These are phyloP conservation scores for Andrena fulva DNA, from an alignment of 2,888 invertebrate species.

Conservation along the genomic window DNA sequence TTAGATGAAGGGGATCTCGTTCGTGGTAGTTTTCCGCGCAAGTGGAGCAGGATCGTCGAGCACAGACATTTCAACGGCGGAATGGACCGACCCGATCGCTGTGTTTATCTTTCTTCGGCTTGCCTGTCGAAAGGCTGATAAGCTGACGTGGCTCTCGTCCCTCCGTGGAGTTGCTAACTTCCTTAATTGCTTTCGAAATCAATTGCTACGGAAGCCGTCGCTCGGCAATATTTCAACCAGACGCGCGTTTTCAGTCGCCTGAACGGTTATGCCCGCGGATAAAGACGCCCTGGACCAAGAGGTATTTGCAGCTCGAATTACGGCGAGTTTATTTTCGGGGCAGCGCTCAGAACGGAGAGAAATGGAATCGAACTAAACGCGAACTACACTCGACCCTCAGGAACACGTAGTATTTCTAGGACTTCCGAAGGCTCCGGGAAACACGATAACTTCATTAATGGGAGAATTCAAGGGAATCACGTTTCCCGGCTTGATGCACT, in stretches of 20 bases:
- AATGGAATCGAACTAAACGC: slow-evolving; percentile 25
- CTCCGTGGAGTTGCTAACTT: slow-evolving; percentile 41
- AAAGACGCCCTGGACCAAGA: not conserved
- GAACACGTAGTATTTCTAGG: slow-evolving; percentile 19
- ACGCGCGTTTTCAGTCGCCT: slow-evolving; percentile 4
- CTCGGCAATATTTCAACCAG: slow-evolving; percentile 22
- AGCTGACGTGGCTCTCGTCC: slow-evolving; percentile 28
- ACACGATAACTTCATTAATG: slow-evolving; percentile 24
- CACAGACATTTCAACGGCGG: not conserved
- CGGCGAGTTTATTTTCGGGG: slow-evolving; percentile 19
- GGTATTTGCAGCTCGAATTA: slow-evolving; percentile 14
- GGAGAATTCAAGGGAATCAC: not conserved
- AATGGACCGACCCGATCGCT: slow-evolving; percentile 17
- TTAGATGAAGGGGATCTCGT: too few species aligned
- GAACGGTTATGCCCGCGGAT: not conserved
- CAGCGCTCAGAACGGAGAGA: not conserved
- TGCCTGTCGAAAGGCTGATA: slow-evolving; percentile 41
- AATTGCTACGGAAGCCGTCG: slow-evolving; percentile 14
- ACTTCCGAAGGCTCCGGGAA: not conserved
- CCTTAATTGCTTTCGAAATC: slow-evolving; percentile 55
- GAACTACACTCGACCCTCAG: not conserved
- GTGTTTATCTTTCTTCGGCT: slow-evolving; percentile 46
- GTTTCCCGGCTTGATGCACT: not conserved
- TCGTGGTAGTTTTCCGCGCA: too few species aligned
- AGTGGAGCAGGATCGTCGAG: not conserved